Evolutionary conservation across 2,888 invertebrate genomes (phyloP), one percentile per base, ranked within the genome.

Genomic region (Nomada goodeniana): DNA sequence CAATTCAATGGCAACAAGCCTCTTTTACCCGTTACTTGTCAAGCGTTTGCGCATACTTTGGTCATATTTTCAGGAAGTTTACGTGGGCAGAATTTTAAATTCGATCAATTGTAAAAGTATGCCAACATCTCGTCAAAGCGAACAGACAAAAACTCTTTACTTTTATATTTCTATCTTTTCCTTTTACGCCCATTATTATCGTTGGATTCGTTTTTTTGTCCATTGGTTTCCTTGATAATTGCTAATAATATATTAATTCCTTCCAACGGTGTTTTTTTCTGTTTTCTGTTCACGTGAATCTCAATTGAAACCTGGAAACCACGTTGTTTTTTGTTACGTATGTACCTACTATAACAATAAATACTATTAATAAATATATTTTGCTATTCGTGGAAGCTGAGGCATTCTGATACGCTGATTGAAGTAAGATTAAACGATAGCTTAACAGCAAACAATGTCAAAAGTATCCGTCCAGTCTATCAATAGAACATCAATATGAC

Each of bases 391-490:
- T 9, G 18, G 50, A 10, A 61, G 29, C n/a, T 20, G 13, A 52
- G 59, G 0, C 18, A 61, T 53, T 44, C 20, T 29, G 29, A 57
- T 15, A 47, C 29, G 55, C 13, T 11, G 29, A 29, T 60, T 44
- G n/a, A 60, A 68, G 29, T 68, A 52, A 68, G 60, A 53, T 75
- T 50, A 20, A 50, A 59, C 18, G 60, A 67, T 60, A 60, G n/a
- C 23, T 23, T 52, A 67, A 60, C 52, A 23, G 50, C 59, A 50
- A 67, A 44, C 15, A 60, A 59, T 64, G 29, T 18, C 52, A 55
- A 26, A 15, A 20, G 7, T 20, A 36, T 20, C 26, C 29, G 10
- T 0, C 53, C 10, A 52, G 67, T 20, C 47, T 47, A 47, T 15
- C 47, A 47, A 47, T 47, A 47, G 13, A 3, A 15, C 47, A 15